A percentile compares a stretch with the other conserved stretches of the same genome.
phyloP scores from a whole-genome alignment of 2,113 vertebrate genomes.

The Xenopus borealis region DNA sequence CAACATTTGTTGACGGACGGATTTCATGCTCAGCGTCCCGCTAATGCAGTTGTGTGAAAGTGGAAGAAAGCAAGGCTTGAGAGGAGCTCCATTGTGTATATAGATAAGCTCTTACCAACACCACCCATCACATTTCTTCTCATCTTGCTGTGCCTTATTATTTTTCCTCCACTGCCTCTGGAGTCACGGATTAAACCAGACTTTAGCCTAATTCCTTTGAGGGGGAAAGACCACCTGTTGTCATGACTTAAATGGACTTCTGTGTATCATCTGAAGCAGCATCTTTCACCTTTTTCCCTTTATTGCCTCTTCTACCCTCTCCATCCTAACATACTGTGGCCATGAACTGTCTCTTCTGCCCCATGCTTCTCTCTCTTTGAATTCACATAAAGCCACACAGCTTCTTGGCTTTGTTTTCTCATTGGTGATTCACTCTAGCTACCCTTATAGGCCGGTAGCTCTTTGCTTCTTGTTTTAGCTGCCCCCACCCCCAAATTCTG shows the following conservation, averaged over 20 bases:
- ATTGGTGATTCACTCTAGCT: neutral
- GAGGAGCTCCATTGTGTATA: slow-evolving; percentile 29
- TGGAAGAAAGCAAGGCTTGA: slow-evolving; percentile 89
- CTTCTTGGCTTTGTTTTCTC: neutral
- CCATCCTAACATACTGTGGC: neutral
- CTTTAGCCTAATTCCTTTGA: slow-evolving; percentile 49
- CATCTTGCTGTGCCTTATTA: neutral
- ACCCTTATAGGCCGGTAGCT: neutral
- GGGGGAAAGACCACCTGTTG: slow-evolving; percentile 48
- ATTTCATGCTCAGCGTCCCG: neutral
- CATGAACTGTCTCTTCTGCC: neutral
- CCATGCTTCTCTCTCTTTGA: neutral
- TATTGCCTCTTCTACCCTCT: neutral
- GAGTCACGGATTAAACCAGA: slow-evolving; percentile 36
- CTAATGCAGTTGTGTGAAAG: slow-evolving; percentile 60
- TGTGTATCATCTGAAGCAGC: slow-evolving; percentile 4
- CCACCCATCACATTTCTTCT: neutral
- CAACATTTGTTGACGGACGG: neutral
- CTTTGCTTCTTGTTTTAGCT: slow-evolving; percentile 22
- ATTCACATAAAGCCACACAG: neutral
- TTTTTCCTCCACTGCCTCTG: slow-evolving; percentile 42
- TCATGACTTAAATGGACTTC: slow-evolving; percentile 39
- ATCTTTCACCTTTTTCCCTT: too few species aligned
- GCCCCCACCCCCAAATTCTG: neutral
- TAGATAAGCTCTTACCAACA: slow-evolving; percentile 1